Conservation (phyloP, 2,888 invertebrate genomes). For the Scaptodrosophila latifasciaeformis region DNA sequence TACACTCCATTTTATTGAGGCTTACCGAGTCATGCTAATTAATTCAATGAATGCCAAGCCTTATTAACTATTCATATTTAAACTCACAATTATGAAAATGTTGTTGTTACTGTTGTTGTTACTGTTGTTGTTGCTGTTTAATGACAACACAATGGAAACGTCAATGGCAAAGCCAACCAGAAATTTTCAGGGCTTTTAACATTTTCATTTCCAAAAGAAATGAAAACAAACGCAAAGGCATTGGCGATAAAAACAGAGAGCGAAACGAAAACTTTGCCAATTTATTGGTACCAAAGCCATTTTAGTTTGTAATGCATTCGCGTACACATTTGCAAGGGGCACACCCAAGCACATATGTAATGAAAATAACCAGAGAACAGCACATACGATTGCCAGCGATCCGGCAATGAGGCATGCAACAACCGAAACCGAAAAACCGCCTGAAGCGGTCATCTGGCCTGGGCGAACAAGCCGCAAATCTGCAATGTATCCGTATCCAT, state of each 20-base stretch:
- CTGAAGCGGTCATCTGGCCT: slow-evolving; percentile 14
- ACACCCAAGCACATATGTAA: too few species aligned
- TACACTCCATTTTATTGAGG: too few species aligned
- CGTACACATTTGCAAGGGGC: too few species aligned
- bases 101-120: too few species aligned
- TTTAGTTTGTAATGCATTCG: too few species aligned
- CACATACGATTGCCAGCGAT: background rate
- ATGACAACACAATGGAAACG: slow-evolving; percentile 26
- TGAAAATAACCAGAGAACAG: too few species aligned
- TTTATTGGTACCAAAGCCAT: too few species aligned
- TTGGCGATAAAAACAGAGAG: background rate
- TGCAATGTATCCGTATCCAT: slow-evolving; percentile 22
- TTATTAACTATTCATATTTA: slow-evolving; percentile 67
- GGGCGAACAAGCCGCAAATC: slow-evolving; percentile 23
- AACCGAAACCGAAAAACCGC: slow-evolving; percentile 13
- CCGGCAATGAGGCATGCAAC: background rate
- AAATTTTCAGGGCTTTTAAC: background rate
- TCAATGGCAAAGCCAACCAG: background rate
- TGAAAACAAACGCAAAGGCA: too few species aligned
- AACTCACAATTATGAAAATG: slow-evolving; percentile 64
- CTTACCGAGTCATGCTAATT: slow-evolving; percentile 39
- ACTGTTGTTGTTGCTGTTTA: slow-evolving; percentile 34
- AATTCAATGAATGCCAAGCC: slow-evolving; percentile 66
- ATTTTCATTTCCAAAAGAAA: too few species aligned
- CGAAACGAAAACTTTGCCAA: background rate